Evolutionary conservation across 2,888 invertebrate species (phyloP).

Genomic region (Troides helena): DNA sequence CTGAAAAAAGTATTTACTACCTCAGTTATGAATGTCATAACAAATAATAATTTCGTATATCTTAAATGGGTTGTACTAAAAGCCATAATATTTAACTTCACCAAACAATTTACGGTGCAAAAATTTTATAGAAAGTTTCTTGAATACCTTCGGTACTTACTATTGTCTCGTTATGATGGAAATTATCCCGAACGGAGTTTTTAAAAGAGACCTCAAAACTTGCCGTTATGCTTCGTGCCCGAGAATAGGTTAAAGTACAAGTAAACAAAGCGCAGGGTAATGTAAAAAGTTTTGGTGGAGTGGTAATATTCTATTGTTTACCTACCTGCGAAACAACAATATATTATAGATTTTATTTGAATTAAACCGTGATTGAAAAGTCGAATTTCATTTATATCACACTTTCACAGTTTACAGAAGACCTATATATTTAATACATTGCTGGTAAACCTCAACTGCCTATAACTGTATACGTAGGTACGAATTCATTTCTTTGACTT

Average conservation of each 20-base stretch:
- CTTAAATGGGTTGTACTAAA: neutral
- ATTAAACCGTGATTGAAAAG: neutral
- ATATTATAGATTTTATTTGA: slow-evolving; percentile 1
- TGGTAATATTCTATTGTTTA: slow-evolving; percentile 60
- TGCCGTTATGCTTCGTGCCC: slow-evolving; percentile 52
- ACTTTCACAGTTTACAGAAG: too few species aligned
- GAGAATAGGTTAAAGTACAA: slow-evolving; percentile 60
- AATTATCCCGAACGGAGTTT: slow-evolving; percentile 62
- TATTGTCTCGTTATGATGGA: slow-evolving; percentile 74
- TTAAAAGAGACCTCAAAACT: slow-evolving; percentile 70
- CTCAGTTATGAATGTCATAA: neutral
- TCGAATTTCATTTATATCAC: too few species aligned
- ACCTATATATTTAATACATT: too few species aligned
- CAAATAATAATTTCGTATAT: neutral
- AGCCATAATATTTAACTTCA: neutral
- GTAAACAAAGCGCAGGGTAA: slow-evolving; percentile 67
- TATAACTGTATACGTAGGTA: too few species aligned
- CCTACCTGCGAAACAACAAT: slow-evolving; percentile 59
- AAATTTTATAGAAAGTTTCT: neutral
- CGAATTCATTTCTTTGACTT: too few species aligned
- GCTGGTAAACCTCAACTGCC: too few species aligned
- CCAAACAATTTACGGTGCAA: neutral
- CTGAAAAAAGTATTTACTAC: too few species aligned
- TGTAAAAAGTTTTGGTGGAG: slow-evolving; percentile 68
- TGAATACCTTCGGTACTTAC: slow-evolving; percentile 36